phyloP scores from a whole-genome alignment of 2,888 invertebrate genomes.

The Heliconius hortense region DNA sequence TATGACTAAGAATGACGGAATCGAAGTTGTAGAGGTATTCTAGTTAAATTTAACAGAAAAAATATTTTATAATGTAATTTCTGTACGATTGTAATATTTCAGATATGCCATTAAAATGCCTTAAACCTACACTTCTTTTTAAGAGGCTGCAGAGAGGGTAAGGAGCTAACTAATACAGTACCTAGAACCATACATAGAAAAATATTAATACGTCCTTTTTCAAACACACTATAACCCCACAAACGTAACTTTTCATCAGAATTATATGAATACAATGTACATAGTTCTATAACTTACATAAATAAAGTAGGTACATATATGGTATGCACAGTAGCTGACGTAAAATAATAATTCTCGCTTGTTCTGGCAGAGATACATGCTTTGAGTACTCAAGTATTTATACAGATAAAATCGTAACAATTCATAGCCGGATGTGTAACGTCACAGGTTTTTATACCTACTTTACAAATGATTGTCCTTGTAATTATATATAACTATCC shows the following conservation, averaged over 20 bases:
- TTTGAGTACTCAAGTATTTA: not conserved
- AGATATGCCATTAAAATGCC: too few species aligned
- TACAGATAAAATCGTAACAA: conserved; percentile 19
- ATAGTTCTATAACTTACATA: not conserved
- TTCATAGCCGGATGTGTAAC: conserved; percentile 16
- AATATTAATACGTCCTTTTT: too few species aligned
- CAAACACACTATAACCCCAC: not conserved
- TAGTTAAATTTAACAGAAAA: too few species aligned
- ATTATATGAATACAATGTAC: not conserved
- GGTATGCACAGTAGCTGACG: not conserved
- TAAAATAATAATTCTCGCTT: conserved; percentile 8
- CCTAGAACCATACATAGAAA: too few species aligned
- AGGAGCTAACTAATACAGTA: too few species aligned
- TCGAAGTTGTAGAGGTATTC: too few species aligned
- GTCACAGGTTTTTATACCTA: conserved; percentile 3
- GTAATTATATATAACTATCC: not conserved
- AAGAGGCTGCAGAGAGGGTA: too few species aligned
- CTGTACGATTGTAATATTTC: too few species aligned
- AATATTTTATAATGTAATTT: too few species aligned
- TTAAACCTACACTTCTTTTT: too few species aligned
- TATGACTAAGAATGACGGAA: too few species aligned
- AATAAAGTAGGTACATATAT: not conserved
- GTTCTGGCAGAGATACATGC: conserved; percentile 10
- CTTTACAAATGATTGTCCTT: not conserved
- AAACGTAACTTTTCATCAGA: not conserved